A percentile compares a stretch with the other conserved stretches of the same genome.
phyloP scores from a whole-genome alignment of 2,888 invertebrate genomes.

The Drosophila paucipuncta region DNA sequence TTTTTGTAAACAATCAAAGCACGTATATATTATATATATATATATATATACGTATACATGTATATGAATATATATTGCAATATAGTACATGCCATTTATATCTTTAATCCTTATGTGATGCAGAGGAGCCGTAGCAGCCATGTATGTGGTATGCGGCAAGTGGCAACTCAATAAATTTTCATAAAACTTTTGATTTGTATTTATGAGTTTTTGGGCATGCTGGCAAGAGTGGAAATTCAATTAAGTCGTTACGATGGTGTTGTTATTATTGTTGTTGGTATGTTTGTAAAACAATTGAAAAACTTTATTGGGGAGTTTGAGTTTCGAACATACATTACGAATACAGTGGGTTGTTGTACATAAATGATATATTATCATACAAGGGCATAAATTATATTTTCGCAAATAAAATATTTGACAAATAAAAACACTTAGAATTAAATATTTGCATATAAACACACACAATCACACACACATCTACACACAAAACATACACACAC shows the following conservation, averaged over 20 bases:
- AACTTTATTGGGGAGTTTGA: conserved; percentile 70
- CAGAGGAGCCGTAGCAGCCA: conserved; percentile 5
- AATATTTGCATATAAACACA: conserved; percentile 39
- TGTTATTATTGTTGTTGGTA: conserved; percentile 27
- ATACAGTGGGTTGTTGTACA: conserved; percentile 27
- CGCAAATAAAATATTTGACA: conserved; percentile 56
- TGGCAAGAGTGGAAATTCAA: conserved; percentile 59
- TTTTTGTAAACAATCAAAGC: conserved; percentile 52
- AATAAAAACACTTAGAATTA: conserved; percentile 65
- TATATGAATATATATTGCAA: neutral
- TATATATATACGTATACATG: neutral
- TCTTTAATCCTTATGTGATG: conserved; percentile 33
- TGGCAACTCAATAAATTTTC: conserved; percentile 74
- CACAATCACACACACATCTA: conserved; percentile 8
- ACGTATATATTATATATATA: conserved; percentile 1
- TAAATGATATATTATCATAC: conserved; percentile 75
- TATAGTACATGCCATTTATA: conserved; percentile 10
- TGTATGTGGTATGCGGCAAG: conserved; percentile 35
- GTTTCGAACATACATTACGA: conserved; percentile 38
- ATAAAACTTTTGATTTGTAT: conserved; percentile 81
- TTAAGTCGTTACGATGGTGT: conserved; percentile 45
- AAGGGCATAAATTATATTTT: conserved; percentile 68
- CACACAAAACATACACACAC: conserved; percentile 22
- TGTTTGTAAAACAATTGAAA: conserved; percentile 80
- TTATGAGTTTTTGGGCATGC: conserved; percentile 66